Base-by-base conservation (phyloP, 1,140 invertebrate species). In the Euura lappo region DNA sequence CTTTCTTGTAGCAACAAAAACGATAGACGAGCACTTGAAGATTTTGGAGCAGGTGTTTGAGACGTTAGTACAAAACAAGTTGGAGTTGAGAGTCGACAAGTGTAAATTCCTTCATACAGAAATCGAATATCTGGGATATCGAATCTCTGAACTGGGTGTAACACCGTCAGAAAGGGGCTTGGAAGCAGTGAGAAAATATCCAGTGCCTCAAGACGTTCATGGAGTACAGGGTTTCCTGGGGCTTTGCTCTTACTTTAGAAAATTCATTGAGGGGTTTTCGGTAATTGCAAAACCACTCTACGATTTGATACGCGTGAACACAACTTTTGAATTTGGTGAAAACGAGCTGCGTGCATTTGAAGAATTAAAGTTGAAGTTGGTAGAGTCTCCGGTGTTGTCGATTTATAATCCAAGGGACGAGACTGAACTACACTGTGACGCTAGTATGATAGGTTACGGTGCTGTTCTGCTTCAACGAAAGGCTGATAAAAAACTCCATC, bases 351-450 rank as follows among this genome's bases (percentile, higher is more conserved):
- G 43, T 77, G 51, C 43, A 73, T 45, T 65, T 73, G 70, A 42
- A 74, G 60, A 64, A 2, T 64, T 64, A 64, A 64, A 64, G 8
- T 43, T 4, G 3, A 80, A 77, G 13, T 46, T 79, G 2, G 6
- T 73, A 10, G 69, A 74, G 51, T 10, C 70, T 0, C 71, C 73
- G 10, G 65, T 72, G 3, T 74, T 76, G 45, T 13, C 10, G 4
- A 72, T 72, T 10, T 76, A 77, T 45, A 69, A 73, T 65, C 77
- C 76, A 0, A 65, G 11, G 0, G 71, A 65, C 46, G 65, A 71
- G 8, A 82, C 78, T 0, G 77, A 83, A 60, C 6, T 81, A 2
- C 74, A 84, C 74, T 80, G 77, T 44, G 76, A 83, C 69, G 78
- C 76, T 1, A 81, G 79, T 66, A 2, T 60, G 8, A 11, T 72